These are phyloP conservation scores for Leptosomus discolor DNA, from an alignment of 2,113 vertebrate species.

Conservation along the genomic window DNA sequence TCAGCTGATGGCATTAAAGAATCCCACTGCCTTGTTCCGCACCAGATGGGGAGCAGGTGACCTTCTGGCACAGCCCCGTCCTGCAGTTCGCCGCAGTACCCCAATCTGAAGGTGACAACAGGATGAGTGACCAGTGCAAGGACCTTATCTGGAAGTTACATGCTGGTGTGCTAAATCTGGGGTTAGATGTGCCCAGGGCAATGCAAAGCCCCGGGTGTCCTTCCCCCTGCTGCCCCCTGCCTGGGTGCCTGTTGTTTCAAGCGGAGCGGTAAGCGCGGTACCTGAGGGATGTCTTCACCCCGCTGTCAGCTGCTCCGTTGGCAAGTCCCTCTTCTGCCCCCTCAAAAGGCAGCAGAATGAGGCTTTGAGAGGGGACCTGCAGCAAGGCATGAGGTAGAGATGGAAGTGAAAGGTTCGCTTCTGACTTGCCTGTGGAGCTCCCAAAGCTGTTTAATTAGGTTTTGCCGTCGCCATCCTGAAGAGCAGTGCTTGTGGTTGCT, in stretches of 20 bases:
- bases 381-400: not conserved
- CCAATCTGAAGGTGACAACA: not conserved
- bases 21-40: not conserved
- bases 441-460: not conserved
- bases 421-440: not conserved
- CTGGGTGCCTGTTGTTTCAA: rapidly evolving
- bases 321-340: not conserved
- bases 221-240: not conserved
- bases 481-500: not conserved
- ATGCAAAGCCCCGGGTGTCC: not conserved
- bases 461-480: not conserved
- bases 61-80: not conserved
- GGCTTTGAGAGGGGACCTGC: not conserved
- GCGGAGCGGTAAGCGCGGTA: rapidly evolving
- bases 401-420: not conserved
- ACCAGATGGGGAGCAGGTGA: not conserved
- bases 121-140: rapidly evolving
- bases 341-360: not conserved
- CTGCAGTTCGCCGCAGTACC: not conserved
- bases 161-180: not conserved
- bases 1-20: rapidly evolving
- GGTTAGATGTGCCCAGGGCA: rapidly evolving
- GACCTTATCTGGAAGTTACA: rapidly evolving
- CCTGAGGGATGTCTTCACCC: not conserved
- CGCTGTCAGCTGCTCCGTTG: not conserved